Evolutionary conservation across 1,140 invertebrate species (phyloP).

Genomic region (Lucilia cuprina): DNA sequence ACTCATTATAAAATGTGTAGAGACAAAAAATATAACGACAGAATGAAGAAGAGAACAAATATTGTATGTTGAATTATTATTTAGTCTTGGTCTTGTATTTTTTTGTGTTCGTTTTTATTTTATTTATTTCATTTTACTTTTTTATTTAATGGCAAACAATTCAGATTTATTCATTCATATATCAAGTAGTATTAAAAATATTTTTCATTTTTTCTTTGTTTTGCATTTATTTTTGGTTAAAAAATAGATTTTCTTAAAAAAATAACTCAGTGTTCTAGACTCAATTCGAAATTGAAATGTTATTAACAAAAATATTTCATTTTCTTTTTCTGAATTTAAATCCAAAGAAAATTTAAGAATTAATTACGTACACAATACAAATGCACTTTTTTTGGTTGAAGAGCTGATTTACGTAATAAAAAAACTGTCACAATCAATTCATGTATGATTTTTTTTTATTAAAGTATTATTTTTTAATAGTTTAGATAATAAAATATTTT

Average conservation of each 20-base stretch:
- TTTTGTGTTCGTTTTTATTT: background rate
- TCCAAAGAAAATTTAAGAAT: background rate
- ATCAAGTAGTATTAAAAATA: constrained; percentile 48
- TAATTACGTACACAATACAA: background rate
- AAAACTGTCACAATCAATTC: background rate
- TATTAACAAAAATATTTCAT: background rate
- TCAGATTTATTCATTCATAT: constrained; percentile 47
- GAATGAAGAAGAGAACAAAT: too few species aligned
- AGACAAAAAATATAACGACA: background rate
- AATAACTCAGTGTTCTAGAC: background rate
- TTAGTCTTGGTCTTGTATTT: background rate
- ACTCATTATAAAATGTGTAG: background rate
- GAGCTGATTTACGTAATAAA: constrained; percentile 11
- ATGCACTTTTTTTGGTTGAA: background rate
- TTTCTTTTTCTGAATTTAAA: background rate
- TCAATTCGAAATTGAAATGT: background rate
- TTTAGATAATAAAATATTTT: background rate
- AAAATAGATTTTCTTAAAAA: constrained; percentile 8
- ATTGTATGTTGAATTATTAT: background rate
- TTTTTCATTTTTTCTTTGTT: constrained; percentile 30
- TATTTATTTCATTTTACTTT: background rate
- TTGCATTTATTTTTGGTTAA: constrained; percentile 39
- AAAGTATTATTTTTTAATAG: background rate
- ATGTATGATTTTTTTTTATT: background rate
- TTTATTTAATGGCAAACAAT: constrained; percentile 38